Conservation (phyloP, 2,888 invertebrate species). For the Eupithecia tripunctaria region DNA sequence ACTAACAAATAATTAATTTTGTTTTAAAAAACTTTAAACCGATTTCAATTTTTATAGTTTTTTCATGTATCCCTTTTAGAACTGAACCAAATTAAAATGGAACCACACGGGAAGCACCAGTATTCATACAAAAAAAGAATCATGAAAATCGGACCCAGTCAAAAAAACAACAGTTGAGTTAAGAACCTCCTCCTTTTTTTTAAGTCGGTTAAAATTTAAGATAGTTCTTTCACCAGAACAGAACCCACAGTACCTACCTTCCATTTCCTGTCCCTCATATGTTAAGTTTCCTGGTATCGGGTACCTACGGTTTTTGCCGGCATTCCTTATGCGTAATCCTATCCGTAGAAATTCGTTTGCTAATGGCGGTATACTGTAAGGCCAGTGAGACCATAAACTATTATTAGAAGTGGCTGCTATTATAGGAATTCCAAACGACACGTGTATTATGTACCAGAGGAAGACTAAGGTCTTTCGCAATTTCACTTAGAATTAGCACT, state of each 20-base stretch:
- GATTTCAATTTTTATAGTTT: no score
- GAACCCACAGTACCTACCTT: not conserved
- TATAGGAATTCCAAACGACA: not conserved
- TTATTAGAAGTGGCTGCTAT: not conserved
- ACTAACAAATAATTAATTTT: no score
- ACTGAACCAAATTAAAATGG: no score
- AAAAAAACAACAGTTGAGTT: no score
- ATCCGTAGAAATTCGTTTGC: conserved; percentile 5
- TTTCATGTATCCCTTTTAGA: no score
- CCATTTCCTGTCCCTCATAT: not conserved
- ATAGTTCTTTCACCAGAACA: not conserved
- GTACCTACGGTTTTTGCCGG: conserved; percentile 2
- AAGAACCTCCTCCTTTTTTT: no score
- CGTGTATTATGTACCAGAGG: not conserved
- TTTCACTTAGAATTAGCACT: not conserved
- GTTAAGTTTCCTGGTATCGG: not conserved
- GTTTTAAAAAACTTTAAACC: no score
- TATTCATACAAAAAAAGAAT: no score
- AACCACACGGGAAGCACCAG: no score
- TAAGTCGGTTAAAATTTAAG: no score
- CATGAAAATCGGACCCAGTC: no score
- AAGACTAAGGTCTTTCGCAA: not conserved
- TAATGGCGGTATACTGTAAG: not conserved
- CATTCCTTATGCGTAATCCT: conserved; percentile 14
- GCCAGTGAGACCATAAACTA: not conserved